Base-by-base conservation (phyloP, 1,140 invertebrate species). In the Calephelis nemesis region DNA sequence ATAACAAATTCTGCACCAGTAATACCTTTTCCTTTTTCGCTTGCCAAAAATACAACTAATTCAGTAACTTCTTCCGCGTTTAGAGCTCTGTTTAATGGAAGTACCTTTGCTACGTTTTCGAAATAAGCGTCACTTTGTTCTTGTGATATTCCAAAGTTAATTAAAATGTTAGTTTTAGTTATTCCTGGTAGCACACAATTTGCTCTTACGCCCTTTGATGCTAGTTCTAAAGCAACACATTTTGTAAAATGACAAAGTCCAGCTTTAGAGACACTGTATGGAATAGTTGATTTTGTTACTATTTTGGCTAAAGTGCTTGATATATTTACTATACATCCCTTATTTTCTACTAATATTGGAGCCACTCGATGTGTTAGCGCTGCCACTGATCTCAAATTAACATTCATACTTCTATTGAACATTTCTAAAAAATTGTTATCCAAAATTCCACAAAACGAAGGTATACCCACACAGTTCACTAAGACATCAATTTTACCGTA, bases 401-500 rank as follows among this genome's bases (percentile, higher is more conserved):
- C 45, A 13, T 63, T 50, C 47, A 79, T 45, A 42, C 70, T 12
- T 62, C 65, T 67, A 2, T 63, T 19, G 4, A 9, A 10, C 7
- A 13, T n/a, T 0, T 62, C 62, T 42, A 62, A 13, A 10, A 62
- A 62, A 7, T 45, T 0, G 9, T 15, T 39, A 45, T 62, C 62
- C 7, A 12, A 5, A 12, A 62, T 62, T 47, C 39, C 45, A n/a
- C 40, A n/a, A 13, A 8, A 0, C 4, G 8, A 5, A 62, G 11
- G 45, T 8, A 42, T 12, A 3, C 62, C 62, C 12, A 74, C 71
- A 68, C 77, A 78, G 47, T 79, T 79, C 5, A 81, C 50, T 11
- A 79, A 47, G 10, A 79, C 62, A 39, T 81, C 75, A 54, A 81
- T 74, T 75, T 67, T 76, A 12, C 74, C 71, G 54, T 65, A 76